A percentile compares a stretch with the other conserved stretches of the same genome.
Evolutionary conservation across 2,113 vertebrate genomes (phyloP).

Genomic region (Lophochroa leadbeateri): DNA sequence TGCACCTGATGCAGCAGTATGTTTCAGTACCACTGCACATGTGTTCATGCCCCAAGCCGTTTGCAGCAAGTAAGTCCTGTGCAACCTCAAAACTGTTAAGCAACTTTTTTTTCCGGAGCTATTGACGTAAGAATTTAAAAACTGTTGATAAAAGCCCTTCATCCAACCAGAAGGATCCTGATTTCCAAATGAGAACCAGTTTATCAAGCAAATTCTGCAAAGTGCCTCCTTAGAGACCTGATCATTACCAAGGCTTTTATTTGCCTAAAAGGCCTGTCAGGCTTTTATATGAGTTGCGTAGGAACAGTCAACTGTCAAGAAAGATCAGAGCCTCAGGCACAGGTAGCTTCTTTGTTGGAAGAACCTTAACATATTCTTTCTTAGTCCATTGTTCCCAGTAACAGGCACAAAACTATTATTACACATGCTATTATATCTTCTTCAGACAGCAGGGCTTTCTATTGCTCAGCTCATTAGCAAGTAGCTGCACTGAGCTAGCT

Average conservation of each 20-base stretch:
- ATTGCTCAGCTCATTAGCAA: background rate
- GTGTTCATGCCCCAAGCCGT: background rate
- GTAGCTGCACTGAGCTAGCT: background rate
- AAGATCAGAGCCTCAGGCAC: background rate
- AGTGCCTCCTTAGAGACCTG: constrained; percentile 22
- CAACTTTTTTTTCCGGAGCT: background rate
- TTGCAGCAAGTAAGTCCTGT: background rate
- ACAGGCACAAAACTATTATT: background rate
- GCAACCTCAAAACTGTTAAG: background rate
- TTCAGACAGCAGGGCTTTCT: background rate
- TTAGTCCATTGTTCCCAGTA: background rate
- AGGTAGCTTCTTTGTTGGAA: background rate
- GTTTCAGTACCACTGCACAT: background rate
- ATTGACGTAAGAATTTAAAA: background rate
- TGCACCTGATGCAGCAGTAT: background rate
- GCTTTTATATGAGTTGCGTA: background rate
- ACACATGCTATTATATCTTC: background rate
- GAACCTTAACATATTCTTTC: background rate
- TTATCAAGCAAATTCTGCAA: background rate
- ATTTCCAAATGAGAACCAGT: background rate
- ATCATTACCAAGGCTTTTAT: background rate
- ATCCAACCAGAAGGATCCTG: background rate
- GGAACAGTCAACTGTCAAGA: constrained; percentile 26
- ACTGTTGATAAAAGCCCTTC: background rate
- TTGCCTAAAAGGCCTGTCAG: background rate